phyloP scores from a whole-genome alignment of 2,888 invertebrate species.

The Megaustenia siamemsis region DNA sequence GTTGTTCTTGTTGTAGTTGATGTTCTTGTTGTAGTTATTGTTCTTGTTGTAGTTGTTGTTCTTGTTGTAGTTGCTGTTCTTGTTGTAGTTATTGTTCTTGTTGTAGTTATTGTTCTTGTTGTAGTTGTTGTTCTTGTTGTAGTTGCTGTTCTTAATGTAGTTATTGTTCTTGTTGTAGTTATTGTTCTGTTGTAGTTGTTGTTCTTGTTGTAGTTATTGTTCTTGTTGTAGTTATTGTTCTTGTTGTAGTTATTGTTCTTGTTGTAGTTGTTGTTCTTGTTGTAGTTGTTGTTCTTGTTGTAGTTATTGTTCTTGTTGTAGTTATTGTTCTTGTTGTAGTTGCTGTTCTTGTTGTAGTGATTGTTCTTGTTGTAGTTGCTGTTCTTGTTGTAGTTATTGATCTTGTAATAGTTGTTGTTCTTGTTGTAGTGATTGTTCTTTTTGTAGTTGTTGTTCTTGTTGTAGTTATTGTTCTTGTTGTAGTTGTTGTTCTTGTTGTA shows the following conservation, averaged over 20 bases:
- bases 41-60: conserved; percentile 5
- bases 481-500: not conserved
- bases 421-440: too few relatives aligned
- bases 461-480: not conserved
- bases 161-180: not conserved
- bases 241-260: not conserved
- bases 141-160: too few relatives aligned
- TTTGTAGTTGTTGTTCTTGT: too few relatives aligned
- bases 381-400: too few relatives aligned
- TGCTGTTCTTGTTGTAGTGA: too few relatives aligned
- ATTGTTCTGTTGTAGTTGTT: not conserved
- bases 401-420: too few relatives aligned
- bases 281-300: not conserved
- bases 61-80: too few relatives aligned
- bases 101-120: not conserved
- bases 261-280: not conserved
- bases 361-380: too few relatives aligned
- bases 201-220: not conserved
- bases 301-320: not conserved
- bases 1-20: not conserved
- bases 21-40: not conserved
- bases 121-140: not conserved
- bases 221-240: not conserved
- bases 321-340: too few relatives aligned
- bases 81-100: not conserved